A percentile compares a stretch with the other conserved stretches of the same genome.
These are phyloP conservation scores for Pammene aurita DNA, from an alignment of 2,888 invertebrate genomes.

Conservation along the genomic window DNA sequence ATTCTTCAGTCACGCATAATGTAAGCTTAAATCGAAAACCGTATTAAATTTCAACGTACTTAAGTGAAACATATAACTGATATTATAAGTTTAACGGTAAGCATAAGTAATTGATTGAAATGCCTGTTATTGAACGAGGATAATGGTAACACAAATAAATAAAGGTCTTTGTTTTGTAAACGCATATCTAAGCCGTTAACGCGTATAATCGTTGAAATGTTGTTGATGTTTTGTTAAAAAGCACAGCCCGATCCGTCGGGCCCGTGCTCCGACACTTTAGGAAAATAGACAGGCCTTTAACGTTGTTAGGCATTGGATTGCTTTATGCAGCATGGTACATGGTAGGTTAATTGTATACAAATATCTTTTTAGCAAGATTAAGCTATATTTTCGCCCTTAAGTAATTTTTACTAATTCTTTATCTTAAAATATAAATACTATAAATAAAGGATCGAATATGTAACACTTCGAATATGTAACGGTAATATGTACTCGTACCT, in stretches of 20 bases:
- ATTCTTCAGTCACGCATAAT: slow-evolving; percentile 16
- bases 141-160: slow-evolving; percentile 54
- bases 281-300: slow-evolving; percentile 71
- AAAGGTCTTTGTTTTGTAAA: slow-evolving; percentile 55
- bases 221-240: slow-evolving; percentile 73
- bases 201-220: slow-evolving; percentile 61
- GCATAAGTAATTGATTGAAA: slow-evolving; percentile 22
- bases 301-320: slow-evolving; percentile 55
- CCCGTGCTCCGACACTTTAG: slow-evolving; percentile 66
- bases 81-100: slow-evolving; percentile 1
- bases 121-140: slow-evolving; percentile 30
- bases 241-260: slow-evolving; percentile 58
- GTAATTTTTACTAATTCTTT: no score
- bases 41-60: slow-evolving; percentile 6
- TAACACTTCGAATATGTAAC: no score
- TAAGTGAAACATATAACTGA: neutral
- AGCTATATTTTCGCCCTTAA: neutral
- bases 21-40: slow-evolving; percentile 19
- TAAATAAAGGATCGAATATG: no score
- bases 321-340: slow-evolving; percentile 53
- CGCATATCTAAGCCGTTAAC: slow-evolving; percentile 57
- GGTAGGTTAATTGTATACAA: slow-evolving; percentile 7
- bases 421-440: no score
- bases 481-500: no score
- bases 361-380: neutral